A percentile compares a stretch with the other conserved stretches of the same genome.
Conservation (phyloP, 92 coral and sea anemone species). For the Epizoanthus illoricatus region DNA sequence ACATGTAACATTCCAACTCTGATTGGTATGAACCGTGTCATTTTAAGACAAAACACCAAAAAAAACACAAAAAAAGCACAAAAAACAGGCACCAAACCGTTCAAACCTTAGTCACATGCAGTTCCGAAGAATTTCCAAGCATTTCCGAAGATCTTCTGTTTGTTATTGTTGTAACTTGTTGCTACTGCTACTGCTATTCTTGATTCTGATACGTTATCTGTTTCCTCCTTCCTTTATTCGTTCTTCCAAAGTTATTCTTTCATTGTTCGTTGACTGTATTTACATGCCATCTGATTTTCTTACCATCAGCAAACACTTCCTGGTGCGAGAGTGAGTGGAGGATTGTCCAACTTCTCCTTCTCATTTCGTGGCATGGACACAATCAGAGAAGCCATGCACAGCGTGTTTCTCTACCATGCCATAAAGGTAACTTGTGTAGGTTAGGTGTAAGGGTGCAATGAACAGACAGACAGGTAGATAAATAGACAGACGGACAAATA, state of each 20-base stretch:
- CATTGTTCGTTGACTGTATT: not conserved
- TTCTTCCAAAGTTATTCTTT: not conserved
- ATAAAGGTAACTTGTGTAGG: conserved; percentile 57
- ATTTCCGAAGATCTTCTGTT: no score
- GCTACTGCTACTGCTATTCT: no score
- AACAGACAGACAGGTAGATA: not conserved
- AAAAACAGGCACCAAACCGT: not conserved
- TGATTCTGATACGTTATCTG: not conserved
- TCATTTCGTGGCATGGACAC: conserved; percentile 99
- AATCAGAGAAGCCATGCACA: conserved; percentile 98
- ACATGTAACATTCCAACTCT: no score
- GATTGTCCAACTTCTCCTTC: conserved; percentile 95
- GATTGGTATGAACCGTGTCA: no score
- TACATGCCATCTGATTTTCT: not conserved
- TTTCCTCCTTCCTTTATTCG: not conserved
- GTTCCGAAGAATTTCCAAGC: no score
- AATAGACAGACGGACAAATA: not conserved
- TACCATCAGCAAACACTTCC: conserved; percentile 81
- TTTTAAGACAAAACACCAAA: no score
- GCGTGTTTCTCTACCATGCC: conserved; percentile 96
- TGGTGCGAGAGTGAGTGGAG: conserved; percentile 97
- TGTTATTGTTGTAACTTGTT: no score
- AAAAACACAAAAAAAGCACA: no score
- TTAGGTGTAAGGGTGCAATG: no score
- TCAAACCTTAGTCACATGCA: no score